Evolutionary conservation across 2,113 vertebrate species (phyloP).

Genomic region (Ptychochromis oligacanthus): DNA sequence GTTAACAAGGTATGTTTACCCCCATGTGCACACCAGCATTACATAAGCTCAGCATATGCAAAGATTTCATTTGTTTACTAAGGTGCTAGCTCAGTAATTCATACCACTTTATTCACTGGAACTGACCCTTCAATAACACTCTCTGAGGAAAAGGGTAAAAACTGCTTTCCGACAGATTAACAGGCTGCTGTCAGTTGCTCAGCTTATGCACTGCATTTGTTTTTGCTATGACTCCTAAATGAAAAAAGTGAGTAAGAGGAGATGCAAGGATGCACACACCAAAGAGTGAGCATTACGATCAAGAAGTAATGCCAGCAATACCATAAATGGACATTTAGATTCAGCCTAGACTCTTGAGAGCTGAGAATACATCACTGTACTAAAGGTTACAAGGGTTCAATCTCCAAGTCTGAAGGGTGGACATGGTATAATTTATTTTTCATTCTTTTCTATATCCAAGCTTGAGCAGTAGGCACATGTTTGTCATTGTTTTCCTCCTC

Average conservation of each 20-base stretch:
- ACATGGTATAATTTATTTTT: not conserved
- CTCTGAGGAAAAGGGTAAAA: not conserved
- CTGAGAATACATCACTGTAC: not conserved
- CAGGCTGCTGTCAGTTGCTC: not conserved
- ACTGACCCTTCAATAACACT: conserved; percentile 17
- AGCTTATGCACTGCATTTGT: not conserved
- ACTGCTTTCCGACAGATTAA: conserved; percentile 19
- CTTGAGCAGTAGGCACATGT: conserved; percentile 6
- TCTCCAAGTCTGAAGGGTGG: not conserved
- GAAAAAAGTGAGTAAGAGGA: not conserved
- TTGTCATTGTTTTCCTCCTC: conserved; percentile 10
- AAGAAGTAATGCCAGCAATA: not conserved
- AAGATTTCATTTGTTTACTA: conserved; percentile 4
- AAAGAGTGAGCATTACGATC: not conserved
- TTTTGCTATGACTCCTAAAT: not conserved
- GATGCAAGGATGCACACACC: not conserved
- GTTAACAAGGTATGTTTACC: not conserved
- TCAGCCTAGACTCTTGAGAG: not conserved
- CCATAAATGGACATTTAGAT: not conserved
- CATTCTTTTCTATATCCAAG: not conserved
- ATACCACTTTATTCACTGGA: not conserved
- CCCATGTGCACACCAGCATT: not conserved
- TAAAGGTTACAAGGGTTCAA: conserved; percentile 1
- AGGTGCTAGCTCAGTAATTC: conserved; percentile 18
- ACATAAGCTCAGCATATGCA: not conserved